A percentile compares a stretch with the other conserved stretches of the same genome.
Evolutionary conservation across 1,140 invertebrate genomes (phyloP).

Genomic region (Drosophila quadrilineata): DNA sequence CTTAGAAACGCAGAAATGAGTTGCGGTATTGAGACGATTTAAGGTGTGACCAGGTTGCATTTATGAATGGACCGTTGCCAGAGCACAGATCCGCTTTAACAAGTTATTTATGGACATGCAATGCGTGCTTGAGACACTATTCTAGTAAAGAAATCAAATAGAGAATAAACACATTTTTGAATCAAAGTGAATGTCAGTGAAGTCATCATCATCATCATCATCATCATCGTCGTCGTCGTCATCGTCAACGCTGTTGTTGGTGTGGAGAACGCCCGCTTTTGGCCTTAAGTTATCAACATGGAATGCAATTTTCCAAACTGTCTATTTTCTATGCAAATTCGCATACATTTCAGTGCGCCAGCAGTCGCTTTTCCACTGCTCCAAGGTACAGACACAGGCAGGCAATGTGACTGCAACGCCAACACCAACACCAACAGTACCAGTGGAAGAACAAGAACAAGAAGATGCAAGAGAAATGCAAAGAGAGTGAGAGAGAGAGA

Average conservation of each 20-base stretch:
- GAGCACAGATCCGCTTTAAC: conserved; percentile 77
- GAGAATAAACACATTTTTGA: no score
- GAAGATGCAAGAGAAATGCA: no score
- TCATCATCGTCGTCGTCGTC: no score
- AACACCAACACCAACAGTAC: conserved; percentile 11
- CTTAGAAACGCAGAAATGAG: no score
- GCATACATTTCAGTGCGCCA: conserved; percentile 62
- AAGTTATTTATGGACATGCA: conserved; percentile 76
- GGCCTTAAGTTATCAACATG: conserved; percentile 77
- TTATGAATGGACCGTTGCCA: conserved; percentile 62
- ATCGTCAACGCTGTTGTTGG: no score
- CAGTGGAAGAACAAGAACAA: no score
- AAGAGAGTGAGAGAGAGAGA: neutral
- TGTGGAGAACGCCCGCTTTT: conserved; percentile 53
- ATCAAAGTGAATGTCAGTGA: no score
- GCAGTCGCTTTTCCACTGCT: conserved; percentile 27
- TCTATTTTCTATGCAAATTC: conserved; percentile 78
- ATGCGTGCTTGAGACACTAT: conserved; percentile 61
- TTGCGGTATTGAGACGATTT: neutral
- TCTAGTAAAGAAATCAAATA: no score
- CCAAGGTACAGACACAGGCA: no score
- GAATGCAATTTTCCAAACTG: conserved; percentile 78
- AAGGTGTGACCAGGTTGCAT: conserved; percentile 33
- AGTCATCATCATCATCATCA: no score
- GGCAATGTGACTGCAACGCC: neutral